These are phyloP conservation scores for Manacus vitellinus DNA, from an alignment of 2,113 vertebrate genomes.

Conservation along the genomic window DNA sequence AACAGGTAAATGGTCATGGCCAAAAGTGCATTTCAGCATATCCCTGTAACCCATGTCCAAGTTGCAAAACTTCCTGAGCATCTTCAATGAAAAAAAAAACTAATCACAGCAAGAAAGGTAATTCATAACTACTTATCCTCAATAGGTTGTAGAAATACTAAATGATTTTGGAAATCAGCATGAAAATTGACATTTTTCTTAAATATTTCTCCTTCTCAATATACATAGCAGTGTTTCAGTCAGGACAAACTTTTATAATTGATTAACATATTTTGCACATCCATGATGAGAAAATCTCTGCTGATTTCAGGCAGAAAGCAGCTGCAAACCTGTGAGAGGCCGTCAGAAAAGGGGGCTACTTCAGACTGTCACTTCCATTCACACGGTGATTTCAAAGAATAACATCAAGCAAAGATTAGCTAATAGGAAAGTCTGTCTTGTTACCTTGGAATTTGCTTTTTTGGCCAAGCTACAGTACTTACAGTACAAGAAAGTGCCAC, in stretches of 20 bases:
- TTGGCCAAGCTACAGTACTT: background rate
- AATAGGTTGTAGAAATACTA: background rate
- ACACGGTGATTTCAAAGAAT: background rate
- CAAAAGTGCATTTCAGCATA: constrained; percentile 1
- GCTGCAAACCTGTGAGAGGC: background rate
- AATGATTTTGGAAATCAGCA: background rate
- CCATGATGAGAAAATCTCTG: background rate
- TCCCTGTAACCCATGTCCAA: background rate
- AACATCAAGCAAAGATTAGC: background rate
- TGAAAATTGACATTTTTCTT: background rate
- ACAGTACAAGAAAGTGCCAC: background rate
- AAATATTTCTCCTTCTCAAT: background rate
- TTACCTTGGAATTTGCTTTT: background rate
- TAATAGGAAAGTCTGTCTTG: background rate
- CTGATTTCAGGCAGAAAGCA: background rate
- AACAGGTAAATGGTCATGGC: constrained; percentile 1
- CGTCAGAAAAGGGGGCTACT: background rate
- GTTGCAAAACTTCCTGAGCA: background rate
- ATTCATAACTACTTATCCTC: background rate
- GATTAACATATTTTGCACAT: background rate
- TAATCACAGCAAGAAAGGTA: background rate
- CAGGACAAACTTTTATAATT: background rate
- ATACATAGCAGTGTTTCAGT: background rate
- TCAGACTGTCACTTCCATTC: background rate
- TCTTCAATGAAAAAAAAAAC: background rate